These are phyloP conservation scores for Meliscaeva auricollis DNA, from an alignment of 2,888 invertebrate genomes.

Conservation along the genomic window DNA sequence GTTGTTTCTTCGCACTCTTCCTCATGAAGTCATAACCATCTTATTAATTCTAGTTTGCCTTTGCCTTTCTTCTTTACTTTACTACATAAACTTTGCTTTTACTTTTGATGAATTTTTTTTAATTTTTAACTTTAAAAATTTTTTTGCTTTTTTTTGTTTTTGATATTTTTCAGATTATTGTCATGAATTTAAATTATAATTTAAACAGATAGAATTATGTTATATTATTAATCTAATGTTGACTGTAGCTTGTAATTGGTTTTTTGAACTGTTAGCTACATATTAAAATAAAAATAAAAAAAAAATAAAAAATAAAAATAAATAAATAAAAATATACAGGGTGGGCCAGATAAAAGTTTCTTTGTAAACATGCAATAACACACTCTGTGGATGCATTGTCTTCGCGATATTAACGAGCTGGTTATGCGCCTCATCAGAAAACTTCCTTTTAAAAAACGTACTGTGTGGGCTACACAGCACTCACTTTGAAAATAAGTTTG, in stretches of 20 bases:
- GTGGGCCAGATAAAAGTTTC: too few species aligned
- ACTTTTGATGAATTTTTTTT: not conserved
- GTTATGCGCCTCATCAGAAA: too few species aligned
- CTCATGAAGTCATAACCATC: not conserved
- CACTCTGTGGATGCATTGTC: too few species aligned
- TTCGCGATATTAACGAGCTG: too few species aligned
- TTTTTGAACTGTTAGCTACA: not conserved
- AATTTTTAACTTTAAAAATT: not conserved
- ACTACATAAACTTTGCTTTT: not conserved
- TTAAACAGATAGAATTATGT: not conserved
- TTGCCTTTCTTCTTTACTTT: not conserved
- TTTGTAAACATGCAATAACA: too few species aligned
- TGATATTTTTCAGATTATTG: not conserved
- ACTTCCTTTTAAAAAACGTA: too few species aligned
- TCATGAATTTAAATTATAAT: not conserved
- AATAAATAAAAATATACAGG: too few species aligned
- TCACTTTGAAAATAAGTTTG: too few species aligned
- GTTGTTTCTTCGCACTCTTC: not conserved
- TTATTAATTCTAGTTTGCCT: not conserved
- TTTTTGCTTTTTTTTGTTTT: not conserved
- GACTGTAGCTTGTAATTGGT: not conserved
- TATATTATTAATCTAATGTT: not conserved
- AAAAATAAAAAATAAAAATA: not conserved
- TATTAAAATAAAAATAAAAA: not conserved
- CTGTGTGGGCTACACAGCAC: too few species aligned